phyloP scores from a whole-genome alignment of 2,113 vertebrate genomes.

The Myxocyprinus asiaticus region DNA sequence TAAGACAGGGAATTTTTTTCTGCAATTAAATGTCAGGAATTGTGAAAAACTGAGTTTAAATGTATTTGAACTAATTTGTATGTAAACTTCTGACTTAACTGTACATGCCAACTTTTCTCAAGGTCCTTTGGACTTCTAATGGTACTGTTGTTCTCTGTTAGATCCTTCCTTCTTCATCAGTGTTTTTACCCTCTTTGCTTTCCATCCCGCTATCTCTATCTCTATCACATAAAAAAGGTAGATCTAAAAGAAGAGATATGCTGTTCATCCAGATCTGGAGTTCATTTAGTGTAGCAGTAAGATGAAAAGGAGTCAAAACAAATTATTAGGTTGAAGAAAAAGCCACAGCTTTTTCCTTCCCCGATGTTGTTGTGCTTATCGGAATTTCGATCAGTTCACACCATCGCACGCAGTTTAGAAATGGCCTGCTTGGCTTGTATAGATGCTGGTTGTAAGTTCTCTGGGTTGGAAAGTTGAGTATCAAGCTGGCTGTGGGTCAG shows the following conservation, averaged over 20 bases:
- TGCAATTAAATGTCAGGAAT: no score
- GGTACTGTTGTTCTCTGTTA: slow-evolving; percentile 29
- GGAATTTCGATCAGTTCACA: slow-evolving; percentile 63
- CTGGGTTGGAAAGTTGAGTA: slow-evolving; percentile 37
- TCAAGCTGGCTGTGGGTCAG: slow-evolving; percentile 58
- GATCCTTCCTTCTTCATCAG: slow-evolving; percentile 4
- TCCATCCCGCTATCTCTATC: slow-evolving; percentile 38
- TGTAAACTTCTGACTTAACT: no score
- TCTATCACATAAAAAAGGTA: not conserved
- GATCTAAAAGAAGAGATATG: slow-evolving; percentile 38
- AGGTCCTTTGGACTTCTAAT: slow-evolving; percentile 59
- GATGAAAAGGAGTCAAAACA: slow-evolving; percentile 74
- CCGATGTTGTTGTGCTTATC: slow-evolving; percentile 68
- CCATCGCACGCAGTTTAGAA: slow-evolving; percentile 67
- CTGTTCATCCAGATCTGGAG: slow-evolving; percentile 58
- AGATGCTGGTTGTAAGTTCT: slow-evolving; percentile 49
- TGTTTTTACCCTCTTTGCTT: not conserved
- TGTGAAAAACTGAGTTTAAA: no score
- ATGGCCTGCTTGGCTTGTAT: slow-evolving; percentile 67
- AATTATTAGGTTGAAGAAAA: slow-evolving; percentile 53
- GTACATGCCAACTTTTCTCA: slow-evolving; percentile 59
- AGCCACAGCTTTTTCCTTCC: slow-evolving; percentile 59
- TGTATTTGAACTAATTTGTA: no score
- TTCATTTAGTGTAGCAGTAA: slow-evolving; percentile 60
- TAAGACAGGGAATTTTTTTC: no score